Conservation (phyloP, 2,113 vertebrate genomes). For the Fulica atra region DNA sequence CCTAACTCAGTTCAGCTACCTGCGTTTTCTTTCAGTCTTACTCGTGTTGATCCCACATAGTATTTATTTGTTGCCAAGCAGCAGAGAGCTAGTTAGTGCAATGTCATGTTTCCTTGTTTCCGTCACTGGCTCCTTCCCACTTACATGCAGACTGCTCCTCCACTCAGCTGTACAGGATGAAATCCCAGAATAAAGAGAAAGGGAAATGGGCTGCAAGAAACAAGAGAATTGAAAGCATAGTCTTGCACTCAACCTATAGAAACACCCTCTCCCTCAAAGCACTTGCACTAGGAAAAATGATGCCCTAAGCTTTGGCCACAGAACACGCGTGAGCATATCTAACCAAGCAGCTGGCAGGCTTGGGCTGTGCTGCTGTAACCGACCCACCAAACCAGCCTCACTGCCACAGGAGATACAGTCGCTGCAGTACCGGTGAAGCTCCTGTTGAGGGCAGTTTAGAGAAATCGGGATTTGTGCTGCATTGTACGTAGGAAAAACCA, state of each 20-base stretch:
- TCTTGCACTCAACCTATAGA: neutral
- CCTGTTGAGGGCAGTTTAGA: neutral
- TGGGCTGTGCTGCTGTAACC: neutral
- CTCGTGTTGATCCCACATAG: neutral
- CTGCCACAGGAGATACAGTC: neutral
- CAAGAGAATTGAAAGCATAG: neutral
- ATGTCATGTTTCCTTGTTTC: conserved; percentile 22
- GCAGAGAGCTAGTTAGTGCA: neutral
- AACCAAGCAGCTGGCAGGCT: neutral
- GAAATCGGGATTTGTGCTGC: neutral
- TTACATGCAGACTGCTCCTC: neutral
- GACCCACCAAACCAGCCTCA: neutral
- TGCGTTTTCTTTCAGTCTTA: neutral
- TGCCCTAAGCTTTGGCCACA: neutral
- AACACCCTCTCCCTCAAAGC: neutral
- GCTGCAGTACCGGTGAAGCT: neutral
- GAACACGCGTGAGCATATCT: neutral
- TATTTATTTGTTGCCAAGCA: conserved; percentile 31
- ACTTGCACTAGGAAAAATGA: neutral
- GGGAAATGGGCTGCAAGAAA: neutral
- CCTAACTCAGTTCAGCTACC: neutral
- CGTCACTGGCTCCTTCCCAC: neutral
- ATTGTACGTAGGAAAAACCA: neutral
- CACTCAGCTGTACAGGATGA: neutral
- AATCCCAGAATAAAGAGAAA: neutral